These are phyloP conservation scores for Apamea sordens DNA, from an alignment of 2,888 invertebrate genomes.

Conservation along the genomic window DNA sequence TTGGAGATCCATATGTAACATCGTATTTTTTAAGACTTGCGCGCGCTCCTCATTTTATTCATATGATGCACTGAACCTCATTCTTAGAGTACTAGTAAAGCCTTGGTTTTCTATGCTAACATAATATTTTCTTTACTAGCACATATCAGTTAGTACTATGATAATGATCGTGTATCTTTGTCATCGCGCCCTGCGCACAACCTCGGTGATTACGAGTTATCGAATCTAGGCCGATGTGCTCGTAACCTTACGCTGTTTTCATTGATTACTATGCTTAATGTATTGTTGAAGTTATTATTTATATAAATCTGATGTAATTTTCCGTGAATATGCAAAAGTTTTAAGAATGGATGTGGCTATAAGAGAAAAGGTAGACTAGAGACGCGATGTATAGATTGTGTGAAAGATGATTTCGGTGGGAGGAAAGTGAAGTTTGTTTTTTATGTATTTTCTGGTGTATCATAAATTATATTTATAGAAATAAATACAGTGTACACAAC, in stretches of 20 bases:
- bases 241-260: conserved; percentile 42
- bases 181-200: conserved; percentile 51
- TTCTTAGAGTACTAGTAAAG: conserved; percentile 1
- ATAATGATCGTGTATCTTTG: conserved; percentile 58
- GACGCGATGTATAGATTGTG: not conserved
- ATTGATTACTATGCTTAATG: conserved; percentile 24
- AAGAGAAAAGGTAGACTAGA: not conserved
- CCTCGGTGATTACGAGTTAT: conserved; percentile 53
- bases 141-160: conserved; percentile 37
- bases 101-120: conserved; percentile 29
- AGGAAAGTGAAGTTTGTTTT: not conserved
- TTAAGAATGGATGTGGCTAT: not conserved
- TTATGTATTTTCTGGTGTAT: not conserved
- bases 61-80: not conserved
- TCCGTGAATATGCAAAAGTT: not conserved
- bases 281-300: conserved; percentile 10
- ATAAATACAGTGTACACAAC: not conserved
- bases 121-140: conserved; percentile 26
- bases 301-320: conserved; percentile 16
- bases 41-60: not conserved
- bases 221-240: conserved; percentile 54
- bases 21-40: not conserved
- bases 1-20: not conserved
- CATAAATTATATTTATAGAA: not conserved
- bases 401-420: not conserved